phyloP scores from a whole-genome alignment of 2,113 vertebrate genomes.

The Scytalopus superciliaris region DNA sequence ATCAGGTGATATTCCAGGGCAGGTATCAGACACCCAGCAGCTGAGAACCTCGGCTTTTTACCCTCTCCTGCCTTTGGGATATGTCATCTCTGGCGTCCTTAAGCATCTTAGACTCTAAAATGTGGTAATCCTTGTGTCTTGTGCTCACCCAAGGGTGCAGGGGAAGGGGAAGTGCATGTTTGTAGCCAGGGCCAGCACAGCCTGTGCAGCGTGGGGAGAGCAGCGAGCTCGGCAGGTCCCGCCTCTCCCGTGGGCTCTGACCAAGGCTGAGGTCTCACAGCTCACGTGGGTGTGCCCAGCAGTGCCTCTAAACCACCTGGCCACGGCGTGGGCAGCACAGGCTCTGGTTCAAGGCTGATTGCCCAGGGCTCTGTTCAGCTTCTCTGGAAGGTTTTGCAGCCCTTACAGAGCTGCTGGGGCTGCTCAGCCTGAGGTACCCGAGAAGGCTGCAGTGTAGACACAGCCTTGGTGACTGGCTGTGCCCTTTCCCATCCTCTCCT shows the following conservation, averaged over 20 bases:
- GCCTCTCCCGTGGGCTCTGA: neutral
- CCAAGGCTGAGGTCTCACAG: neutral
- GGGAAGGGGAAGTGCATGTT: too few species aligned
- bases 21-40: neutral
- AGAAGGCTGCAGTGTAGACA: neutral
- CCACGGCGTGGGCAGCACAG: neutral
- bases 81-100: neutral
- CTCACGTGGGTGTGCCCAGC: neutral
- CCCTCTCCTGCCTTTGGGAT: neutral
- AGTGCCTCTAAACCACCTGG: neutral
- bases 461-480: neutral
- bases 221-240: neutral
- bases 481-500: neutral
- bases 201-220: neutral
- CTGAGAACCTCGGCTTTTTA: neutral
- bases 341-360: neutral
- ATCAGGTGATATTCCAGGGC: neutral
- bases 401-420: neutral
- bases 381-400: neutral
- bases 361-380: neutral
- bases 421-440: neutral
- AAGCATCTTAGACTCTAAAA: neutral
- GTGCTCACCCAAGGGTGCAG: neutral
- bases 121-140: neutral
- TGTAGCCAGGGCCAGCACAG: neutral